These are phyloP conservation scores for Lathamus discolor DNA, from an alignment of 2,113 vertebrate species.

Conservation along the genomic window DNA sequence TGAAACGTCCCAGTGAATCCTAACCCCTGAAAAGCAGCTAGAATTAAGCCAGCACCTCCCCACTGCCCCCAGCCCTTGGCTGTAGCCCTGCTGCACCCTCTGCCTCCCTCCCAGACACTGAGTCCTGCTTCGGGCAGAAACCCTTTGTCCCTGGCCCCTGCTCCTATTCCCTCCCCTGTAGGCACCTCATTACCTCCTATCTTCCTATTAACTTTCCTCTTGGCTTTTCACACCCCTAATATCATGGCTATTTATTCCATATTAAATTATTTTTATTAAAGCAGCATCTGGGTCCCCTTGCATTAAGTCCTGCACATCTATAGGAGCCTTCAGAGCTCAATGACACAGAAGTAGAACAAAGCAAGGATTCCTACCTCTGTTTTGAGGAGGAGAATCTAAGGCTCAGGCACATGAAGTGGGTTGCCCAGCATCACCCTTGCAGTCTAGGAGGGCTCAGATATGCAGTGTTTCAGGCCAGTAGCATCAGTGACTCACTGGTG, in stretches of 20 bases:
- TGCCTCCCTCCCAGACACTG: background rate
- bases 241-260: background rate
- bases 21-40: background rate
- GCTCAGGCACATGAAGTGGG: rapidly evolving
- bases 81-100: background rate
- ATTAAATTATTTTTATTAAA: background rate
- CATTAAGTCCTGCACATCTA: rapidly evolving
- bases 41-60: background rate
- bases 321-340: background rate
- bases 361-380: rapidly evolving
- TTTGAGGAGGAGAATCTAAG: background rate
- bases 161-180: background rate
- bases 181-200: background rate
- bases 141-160: background rate
- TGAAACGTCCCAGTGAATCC: background rate
- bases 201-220: background rate
- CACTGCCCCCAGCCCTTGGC: background rate
- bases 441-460: background rate
- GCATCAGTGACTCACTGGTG: background rate
- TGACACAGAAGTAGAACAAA: background rate
- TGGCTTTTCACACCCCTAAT: background rate
- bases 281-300: background rate
- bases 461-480: background rate
- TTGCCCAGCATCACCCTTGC: background rate
- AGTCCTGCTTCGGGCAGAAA: background rate